Evolutionary conservation across 2,888 invertebrate species (phyloP).

Genomic region (Chalcosyrphus nemorum): DNA sequence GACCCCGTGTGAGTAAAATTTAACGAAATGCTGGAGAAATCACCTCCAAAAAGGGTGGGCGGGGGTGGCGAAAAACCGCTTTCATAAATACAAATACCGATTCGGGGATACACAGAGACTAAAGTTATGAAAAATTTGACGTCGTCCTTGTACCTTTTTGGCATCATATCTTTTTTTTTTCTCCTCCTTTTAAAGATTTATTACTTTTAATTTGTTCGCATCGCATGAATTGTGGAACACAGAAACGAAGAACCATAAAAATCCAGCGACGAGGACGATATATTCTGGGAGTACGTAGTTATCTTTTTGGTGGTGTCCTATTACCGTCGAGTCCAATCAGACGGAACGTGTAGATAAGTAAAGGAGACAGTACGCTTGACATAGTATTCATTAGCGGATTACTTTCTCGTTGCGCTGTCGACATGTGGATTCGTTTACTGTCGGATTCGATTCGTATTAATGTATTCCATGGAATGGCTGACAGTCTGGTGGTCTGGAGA

Average conservation of each 20-base stretch:
- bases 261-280: not conserved
- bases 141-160: slow-evolving; percentile 39
- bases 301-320: not conserved
- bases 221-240: slow-evolving; percentile 27
- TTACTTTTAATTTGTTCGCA: slow-evolving; percentile 69
- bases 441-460: not conserved
- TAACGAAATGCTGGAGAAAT: slow-evolving; percentile 24
- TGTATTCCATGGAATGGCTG: not conserved
- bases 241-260: slow-evolving; percentile 30
- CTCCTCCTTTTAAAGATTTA: slow-evolving; percentile 46
- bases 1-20: slow-evolving; percentile 41
- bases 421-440: not conserved
- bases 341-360: slow-evolving; percentile 29
- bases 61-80: slow-evolving; percentile 8
- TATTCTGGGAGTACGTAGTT: slow-evolving; percentile 14
- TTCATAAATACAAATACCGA: slow-evolving; percentile 33
- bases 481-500: no score
- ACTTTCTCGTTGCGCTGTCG: slow-evolving; percentile 24
- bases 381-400: slow-evolving; percentile 53
- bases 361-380: slow-evolving; percentile 16
- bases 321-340: slow-evolving; percentile 45
- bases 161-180: slow-evolving; percentile 43
- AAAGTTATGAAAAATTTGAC: slow-evolving; percentile 49
- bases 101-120: slow-evolving; percentile 1
- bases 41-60: slow-evolving; percentile 1